Conservation (phyloP, 2,797 vertebrate genomes). For the Hydrolagus colliei region DNA sequence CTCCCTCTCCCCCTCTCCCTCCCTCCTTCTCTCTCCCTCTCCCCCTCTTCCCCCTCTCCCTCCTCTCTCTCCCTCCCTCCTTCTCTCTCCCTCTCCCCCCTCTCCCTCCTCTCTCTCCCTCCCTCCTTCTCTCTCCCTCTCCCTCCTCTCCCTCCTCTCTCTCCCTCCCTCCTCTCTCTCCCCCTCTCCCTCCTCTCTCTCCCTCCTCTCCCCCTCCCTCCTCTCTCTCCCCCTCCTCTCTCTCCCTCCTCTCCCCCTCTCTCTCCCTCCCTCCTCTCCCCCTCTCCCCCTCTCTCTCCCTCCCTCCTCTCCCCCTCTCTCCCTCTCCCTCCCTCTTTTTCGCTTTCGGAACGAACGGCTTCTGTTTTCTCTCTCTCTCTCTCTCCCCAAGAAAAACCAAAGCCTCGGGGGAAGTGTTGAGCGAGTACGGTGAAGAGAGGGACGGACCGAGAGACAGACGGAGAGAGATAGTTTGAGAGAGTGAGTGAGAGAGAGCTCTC, state of each 20-base stretch:
- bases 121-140: neutral
- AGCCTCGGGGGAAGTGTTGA: slow-evolving; percentile 6
- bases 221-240: neutral
- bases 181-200: slow-evolving; percentile 29
- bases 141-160: slow-evolving; percentile 23
- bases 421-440: too few species aligned
- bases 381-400: slow-evolving; percentile 24
- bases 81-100: too few species aligned
- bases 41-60: too few species aligned
- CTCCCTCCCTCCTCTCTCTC: neutral
- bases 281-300: neutral
- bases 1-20: too few species aligned
- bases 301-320: neutral
- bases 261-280: slow-evolving; percentile 25
- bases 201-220: neutral
- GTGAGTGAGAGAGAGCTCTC: too few species aligned
- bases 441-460: too few species aligned
- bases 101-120: too few species aligned
- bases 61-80: too few species aligned
- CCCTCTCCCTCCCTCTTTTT: neutral
- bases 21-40: too few species aligned
- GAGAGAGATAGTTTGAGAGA: neutral
- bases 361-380: neutral
- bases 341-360: neutral
- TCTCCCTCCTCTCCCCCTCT: neutral